A percentile compares a stretch with the other conserved stretches of the same genome.
Conservation (phyloP, 2,888 invertebrate species). For the Pseudococcus viburni region DNA sequence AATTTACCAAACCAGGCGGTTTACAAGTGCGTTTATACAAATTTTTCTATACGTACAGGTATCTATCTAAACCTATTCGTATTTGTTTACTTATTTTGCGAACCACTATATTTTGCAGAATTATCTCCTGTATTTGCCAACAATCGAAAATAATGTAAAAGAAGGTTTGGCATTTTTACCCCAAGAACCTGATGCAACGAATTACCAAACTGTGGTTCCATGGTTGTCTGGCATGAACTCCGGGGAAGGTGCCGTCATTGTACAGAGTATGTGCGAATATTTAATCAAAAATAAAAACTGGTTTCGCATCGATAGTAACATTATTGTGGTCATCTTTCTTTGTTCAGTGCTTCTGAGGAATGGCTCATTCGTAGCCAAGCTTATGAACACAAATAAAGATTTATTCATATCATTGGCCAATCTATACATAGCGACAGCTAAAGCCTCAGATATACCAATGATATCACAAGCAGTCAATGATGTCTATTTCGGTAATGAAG, state of each 20-base stretch:
- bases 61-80: no score
- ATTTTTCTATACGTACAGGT: no score
- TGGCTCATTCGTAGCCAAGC: background rate
- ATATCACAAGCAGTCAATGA: background rate
- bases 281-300: background rate
- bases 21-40: no score
- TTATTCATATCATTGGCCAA: background rate
- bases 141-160: background rate
- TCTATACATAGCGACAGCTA: background rate
- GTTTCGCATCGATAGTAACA: background rate
- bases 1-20: no score
- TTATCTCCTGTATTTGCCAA: no score
- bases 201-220: slow-evolving; percentile 52
- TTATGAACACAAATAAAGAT: background rate
- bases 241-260: slow-evolving; percentile 40
- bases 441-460: background rate
- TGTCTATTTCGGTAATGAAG: background rate
- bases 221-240: slow-evolving; percentile 61
- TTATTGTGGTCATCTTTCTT: background rate
- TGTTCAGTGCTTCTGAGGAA: background rate
- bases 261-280: background rate
- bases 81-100: no score
- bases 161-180: slow-evolving; percentile 21
- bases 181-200: slow-evolving; percentile 2
- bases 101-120: no score